These are phyloP conservation scores for Chymomyza caudatula DNA, from an alignment of 2,888 invertebrate genomes.

Conservation along the genomic window DNA sequence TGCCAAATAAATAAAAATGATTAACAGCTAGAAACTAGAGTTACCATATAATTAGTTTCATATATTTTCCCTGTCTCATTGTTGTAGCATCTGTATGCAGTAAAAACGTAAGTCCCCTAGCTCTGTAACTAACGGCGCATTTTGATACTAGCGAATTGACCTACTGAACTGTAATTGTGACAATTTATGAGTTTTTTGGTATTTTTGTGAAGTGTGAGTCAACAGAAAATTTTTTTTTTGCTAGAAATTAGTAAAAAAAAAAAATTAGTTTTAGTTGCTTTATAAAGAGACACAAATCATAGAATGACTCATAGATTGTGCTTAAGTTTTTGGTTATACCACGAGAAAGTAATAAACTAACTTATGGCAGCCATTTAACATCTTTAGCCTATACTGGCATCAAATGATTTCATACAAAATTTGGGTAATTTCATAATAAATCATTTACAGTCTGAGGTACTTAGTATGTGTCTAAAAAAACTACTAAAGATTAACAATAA, in stretches of 20 bases:
- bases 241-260: neutral
- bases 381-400: no score
- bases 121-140: neutral
- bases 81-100: no score
- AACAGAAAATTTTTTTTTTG: neutral
- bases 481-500: no score
- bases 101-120: neutral
- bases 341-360: neutral
- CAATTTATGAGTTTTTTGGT: neutral
- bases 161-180: neutral
- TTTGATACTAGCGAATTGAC: neutral
- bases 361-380: neutral
- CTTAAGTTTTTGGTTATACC: neutral
- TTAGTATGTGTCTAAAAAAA: no score
- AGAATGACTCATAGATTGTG: neutral
- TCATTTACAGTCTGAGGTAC: no score
- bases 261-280: neutral
- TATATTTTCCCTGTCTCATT: neutral
- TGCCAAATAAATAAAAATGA: slow-evolving; percentile 5
- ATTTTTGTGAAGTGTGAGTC: neutral
- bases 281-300: neutral
- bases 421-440: no score
- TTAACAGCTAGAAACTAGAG: neutral
- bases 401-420: no score
- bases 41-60: no score